Percentiles rank a stretch among this genome's conserved stretches.
phyloP scores from a whole-genome alignment of 2,797 vertebrate species.

The Chrysocyon brachyurus region DNA sequence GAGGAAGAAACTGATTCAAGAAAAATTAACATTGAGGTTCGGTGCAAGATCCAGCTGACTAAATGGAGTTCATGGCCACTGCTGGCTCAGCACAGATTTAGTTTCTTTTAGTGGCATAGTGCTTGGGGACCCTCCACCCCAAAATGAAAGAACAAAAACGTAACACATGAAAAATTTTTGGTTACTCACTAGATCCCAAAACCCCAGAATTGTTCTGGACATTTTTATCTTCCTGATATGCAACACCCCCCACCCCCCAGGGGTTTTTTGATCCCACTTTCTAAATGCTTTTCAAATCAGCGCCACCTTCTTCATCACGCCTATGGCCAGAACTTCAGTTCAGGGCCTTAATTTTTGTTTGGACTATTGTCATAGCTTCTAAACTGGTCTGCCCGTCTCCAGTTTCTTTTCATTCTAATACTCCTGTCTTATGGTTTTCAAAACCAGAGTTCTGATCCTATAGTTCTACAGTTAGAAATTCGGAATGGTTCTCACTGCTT shows the following conservation, averaged over 20 bases:
- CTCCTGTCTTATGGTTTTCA: not conserved
- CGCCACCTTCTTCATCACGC: not conserved
- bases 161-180: constrained; percentile 5
- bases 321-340: not conserved
- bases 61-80: constrained; percentile 29
- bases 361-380: not conserved
- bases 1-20: constrained; percentile 21
- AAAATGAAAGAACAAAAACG: constrained; percentile 55
- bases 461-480: not conserved
- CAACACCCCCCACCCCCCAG: not conserved
- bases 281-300: not conserved
- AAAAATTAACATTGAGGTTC: constrained; percentile 64
- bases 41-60: constrained; percentile 39
- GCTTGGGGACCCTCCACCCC: not conserved
- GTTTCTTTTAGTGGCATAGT: not conserved
- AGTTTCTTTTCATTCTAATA: not conserved
- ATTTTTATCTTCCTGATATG: not conserved
- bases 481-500: not conserved
- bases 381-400: not conserved
- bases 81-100: not conserved
- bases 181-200: constrained; percentile 38
- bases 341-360: not conserved
- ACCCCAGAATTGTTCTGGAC: not conserved
- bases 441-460: constrained; percentile 19
- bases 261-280: not conserved